A percentile compares a stretch with the other conserved stretches of the same genome.
These are phyloP conservation scores for Macropis europaea DNA, from an alignment of 2,888 invertebrate genomes.

Conservation along the genomic window DNA sequence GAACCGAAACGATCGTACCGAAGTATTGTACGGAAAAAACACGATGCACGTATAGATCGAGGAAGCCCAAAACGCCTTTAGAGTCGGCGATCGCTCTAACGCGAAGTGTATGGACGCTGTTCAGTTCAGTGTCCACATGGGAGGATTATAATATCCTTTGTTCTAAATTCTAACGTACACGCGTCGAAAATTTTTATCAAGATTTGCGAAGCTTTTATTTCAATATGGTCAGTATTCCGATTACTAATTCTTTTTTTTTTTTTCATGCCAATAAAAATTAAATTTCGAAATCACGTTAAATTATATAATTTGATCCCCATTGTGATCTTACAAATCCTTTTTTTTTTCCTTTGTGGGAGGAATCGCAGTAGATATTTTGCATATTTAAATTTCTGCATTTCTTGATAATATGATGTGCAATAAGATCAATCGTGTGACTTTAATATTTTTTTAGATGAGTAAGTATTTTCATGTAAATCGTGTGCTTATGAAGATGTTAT, in stretches of 20 bases:
- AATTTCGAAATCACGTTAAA: background rate
- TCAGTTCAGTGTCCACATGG: slow-evolving; percentile 12
- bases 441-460: background rate
- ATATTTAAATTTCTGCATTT: background rate
- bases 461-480: background rate
- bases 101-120: slow-evolving; percentile 17
- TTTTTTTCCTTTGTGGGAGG: too few relatives aligned
- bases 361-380: too few relatives aligned
- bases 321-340: too few relatives aligned
- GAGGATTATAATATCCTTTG: slow-evolving; percentile 11
- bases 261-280: background rate
- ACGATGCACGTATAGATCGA: slow-evolving; percentile 13
- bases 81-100: slow-evolving; percentile 4
- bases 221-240: slow-evolving; percentile 51
- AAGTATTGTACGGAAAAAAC: slow-evolving; percentile 1
- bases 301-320: background rate
- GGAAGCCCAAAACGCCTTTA: slow-evolving; percentile 13
- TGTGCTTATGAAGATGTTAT: slow-evolving; percentile 25
- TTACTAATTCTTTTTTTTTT: slow-evolving; percentile 18
- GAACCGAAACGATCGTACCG: slow-evolving; percentile 1
- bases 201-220: slow-evolving; percentile 48
- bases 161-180: slow-evolving; percentile 19
- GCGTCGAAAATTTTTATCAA: slow-evolving; percentile 15
- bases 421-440: background rate
- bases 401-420: background rate